Evolutionary conservation across 2,113 vertebrate species (phyloP), one percentile per base, ranked within the genome.

Genomic region (Holacanthus passer): DNA sequence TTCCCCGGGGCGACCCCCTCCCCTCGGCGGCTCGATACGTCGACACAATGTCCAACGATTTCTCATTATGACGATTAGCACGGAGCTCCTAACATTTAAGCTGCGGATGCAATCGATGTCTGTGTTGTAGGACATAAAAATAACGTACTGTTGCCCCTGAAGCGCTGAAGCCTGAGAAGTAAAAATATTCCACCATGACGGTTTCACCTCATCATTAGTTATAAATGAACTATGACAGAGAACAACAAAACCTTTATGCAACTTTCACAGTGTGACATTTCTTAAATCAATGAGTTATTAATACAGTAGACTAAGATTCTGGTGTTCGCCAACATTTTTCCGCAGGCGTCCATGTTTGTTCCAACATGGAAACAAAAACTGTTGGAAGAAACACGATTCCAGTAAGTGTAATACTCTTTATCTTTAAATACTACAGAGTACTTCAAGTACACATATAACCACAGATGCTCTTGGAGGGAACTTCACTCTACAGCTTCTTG

Each of bases 11-110:
- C 20, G 58, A 80, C 29, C n/a, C 24, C 22, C 39, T 43, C 29
- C 37, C 43, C 5, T n/a, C 1, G 24, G 31, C 29, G 55, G 53
- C 59, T 75, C 58, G 2, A 87, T 87, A 41, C 3, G 59, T 72
- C 2, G 45, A 73, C 82, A 68, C 71, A 41, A 55, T 37, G 41
- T 75, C 50, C 58, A 91, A 56, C 9, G 68, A 89, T 87, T 88
- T 89, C 63, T 91, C 77, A 88, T 89, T 83, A 84, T 11, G 55
- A 83, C 68, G 64, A 87, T 88, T 70, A 80, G 68, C 22, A 31
- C 66, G 22, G 41, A 65, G 37, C 80, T 74, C 17, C 39, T 69
- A 83, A 83, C 84, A 80, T 78, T 88, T 53, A 73, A 71, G 80
- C 58, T 70, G 2, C 1, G 47, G 50, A 66, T 76, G 22, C 68